phyloP scores from a whole-genome alignment of 2,797 vertebrate species.

The Falco concolor region DNA sequence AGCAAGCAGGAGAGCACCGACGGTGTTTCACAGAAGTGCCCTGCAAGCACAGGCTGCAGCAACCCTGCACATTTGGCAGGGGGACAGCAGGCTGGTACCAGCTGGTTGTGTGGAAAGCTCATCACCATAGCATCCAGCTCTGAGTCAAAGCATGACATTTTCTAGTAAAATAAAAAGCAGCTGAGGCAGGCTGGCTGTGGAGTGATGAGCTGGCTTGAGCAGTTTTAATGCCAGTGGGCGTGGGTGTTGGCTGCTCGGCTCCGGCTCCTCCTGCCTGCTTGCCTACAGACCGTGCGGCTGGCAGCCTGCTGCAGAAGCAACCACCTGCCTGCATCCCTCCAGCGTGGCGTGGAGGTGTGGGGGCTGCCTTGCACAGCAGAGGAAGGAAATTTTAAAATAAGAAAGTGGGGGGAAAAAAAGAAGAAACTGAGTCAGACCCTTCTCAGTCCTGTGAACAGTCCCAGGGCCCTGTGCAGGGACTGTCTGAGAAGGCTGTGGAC shows the following conservation, averaged over 20 bases:
- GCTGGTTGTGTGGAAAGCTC: not conserved
- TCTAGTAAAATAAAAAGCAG: constrained; percentile 51
- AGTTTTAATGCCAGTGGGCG: not conserved
- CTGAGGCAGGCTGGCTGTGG: constrained; percentile 16
- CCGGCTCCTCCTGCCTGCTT: not conserved
- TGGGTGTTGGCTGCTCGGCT: not conserved
- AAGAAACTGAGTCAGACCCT: not conserved
- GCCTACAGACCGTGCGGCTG: not conserved
- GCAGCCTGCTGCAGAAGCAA: not conserved
- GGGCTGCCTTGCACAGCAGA: not conserved
- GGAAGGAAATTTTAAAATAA: not conserved
- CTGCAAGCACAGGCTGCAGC: not conserved
- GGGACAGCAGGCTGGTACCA: not conserved
- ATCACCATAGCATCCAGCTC: not conserved
- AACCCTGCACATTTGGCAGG: not conserved
- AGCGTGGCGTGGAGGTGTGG: not conserved
- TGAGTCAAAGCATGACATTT: constrained; percentile 44
- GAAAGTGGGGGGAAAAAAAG: not conserved
- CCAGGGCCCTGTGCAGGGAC: not conserved
- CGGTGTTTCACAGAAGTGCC: not conserved
- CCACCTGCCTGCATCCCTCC: not conserved
- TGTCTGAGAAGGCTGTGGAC: not conserved
- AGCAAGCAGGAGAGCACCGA: not conserved
- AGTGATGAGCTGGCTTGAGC: not conserved
- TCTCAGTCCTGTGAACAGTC: not conserved